These are phyloP conservation scores for Magallana gigas DNA, from an alignment of 1,140 invertebrate species.

Conservation along the genomic window DNA sequence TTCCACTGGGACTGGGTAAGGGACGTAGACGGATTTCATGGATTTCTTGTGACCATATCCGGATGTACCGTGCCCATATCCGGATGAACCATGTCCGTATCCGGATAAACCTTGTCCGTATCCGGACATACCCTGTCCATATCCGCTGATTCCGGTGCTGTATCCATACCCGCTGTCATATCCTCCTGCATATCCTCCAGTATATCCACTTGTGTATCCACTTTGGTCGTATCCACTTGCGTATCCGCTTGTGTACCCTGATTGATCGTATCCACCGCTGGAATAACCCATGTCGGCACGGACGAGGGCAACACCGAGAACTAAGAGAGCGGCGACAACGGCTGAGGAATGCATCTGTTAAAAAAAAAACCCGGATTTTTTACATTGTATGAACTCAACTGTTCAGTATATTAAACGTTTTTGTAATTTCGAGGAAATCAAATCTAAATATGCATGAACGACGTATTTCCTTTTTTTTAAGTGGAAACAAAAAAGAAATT, in stretches of 20 bases:
- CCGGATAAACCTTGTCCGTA: not conserved
- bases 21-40: not conserved
- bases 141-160: not conserved
- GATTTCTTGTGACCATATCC: constrained; percentile 8
- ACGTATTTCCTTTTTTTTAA: too few relatives aligned
- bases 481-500: not conserved
- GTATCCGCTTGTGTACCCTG: constrained; percentile 4
- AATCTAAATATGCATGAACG: too few relatives aligned
- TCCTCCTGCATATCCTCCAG: constrained; percentile 11
- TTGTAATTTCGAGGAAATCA: too few relatives aligned
- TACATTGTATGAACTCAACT: too few relatives aligned
- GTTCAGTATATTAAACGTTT: too few relatives aligned
- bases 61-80: not conserved
- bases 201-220: not conserved
- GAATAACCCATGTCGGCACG: not conserved
- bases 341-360: constrained; percentile 4
- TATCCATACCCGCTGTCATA: not conserved
- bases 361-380: not conserved
- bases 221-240: constrained; percentile 5
- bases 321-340: not conserved
- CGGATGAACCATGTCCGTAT: not conserved
- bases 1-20: not conserved
- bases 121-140: not conserved
- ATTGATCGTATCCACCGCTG: not conserved
- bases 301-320: not conserved